Evolutionary conservation across 2,888 invertebrate genomes (phyloP), one percentile per base, ranked within the genome.

Genomic region (Alitta virens): DNA sequence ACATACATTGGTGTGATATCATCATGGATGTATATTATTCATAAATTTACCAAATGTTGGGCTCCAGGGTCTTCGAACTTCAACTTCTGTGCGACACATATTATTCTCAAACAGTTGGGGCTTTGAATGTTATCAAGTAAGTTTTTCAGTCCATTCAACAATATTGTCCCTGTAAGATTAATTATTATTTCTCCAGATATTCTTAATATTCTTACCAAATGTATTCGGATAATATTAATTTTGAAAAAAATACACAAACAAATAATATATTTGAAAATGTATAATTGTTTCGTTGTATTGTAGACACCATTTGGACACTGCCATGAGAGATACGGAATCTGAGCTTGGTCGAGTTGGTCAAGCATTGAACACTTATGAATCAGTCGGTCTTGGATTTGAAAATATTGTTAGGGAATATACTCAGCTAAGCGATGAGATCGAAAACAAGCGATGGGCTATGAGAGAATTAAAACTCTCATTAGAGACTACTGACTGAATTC

Each of bases 391-490:
- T 63, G 77, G 74, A 7, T 79, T 78, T 67, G 73, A 74, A 42
- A 60, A 63, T 2, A 64, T 78, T 26, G 77, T 77, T 0, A 62
- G 72, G 27, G 75, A 79, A 60, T 78, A 71, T 63, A 71, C 73
- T 5, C 62, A 69, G 55, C 62, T 79, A 21, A 68, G 69, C 50
- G 68, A 71, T 18, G 77, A 79, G 59, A 64, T 77, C 12, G 78
- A 79, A 52, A 78, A 76, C 52, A 77, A 77, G 63, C 68, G 73
- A 51, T 79, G 78, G 78, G 78, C 78, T 9, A 56, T 78, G 21
- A 55, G 56, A 18, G 68, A 67, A 59, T 50, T 69, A 24, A 63
- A 63, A 33, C 50, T 18, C n/a, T 46, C 46, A 7, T 46, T 46
- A 21, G 46, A 46, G 21, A 46, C 21, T 46, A 7, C 33, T 33